Evolutionary conservation across 2,888 invertebrate genomes (phyloP), one percentile per base, ranked within the genome.

Genomic region (Argynnis bischoffii): DNA sequence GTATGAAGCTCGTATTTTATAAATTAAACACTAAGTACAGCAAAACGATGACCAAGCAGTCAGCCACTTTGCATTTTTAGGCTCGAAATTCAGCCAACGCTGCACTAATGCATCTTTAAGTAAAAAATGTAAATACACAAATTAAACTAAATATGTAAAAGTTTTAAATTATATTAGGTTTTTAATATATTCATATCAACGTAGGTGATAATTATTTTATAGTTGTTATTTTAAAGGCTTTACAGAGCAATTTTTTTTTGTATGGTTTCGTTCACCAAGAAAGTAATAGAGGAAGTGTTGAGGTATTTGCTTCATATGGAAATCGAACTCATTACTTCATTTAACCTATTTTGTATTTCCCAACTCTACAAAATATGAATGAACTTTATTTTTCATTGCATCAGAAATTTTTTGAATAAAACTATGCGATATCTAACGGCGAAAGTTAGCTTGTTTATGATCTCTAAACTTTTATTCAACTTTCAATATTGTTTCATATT

Each of bases 61-160:
- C 47, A 11, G 21, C 66, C 66, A 66, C 66, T 66, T 60, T 66
- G 60, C 69, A 71, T 71, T 66, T 67, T 66, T 64, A 66, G 71
- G 61, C 64, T 55, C 13, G 57, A 46, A 69, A 55, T 66, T 63
- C 63, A 50, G 71, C 47, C 26, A 48, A 57, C 57, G 26, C 6
- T 21, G 56, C 15, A 46, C 14, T 6, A 48, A 47, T 59, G 59
- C 59, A 59, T 59, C n/a, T 48, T n/a, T 3, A 11, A n/a, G 2
- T 48, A 15, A n/a, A n/a, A 26, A 59, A 48, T 59, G 21, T n/a
- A 48, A 59, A 48, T 59, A 48, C 26, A 59, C 48, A 18, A 14
- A 56, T 16, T 2, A 41, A 2, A 35, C 6, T 35, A 6, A 18
- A 14, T 18, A 26, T 1, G 15, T 41, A 14, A 1, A 35, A 4